Base-by-base conservation (phyloP, 2,113 vertebrate species). In the Neoarius graeffei region DNA sequence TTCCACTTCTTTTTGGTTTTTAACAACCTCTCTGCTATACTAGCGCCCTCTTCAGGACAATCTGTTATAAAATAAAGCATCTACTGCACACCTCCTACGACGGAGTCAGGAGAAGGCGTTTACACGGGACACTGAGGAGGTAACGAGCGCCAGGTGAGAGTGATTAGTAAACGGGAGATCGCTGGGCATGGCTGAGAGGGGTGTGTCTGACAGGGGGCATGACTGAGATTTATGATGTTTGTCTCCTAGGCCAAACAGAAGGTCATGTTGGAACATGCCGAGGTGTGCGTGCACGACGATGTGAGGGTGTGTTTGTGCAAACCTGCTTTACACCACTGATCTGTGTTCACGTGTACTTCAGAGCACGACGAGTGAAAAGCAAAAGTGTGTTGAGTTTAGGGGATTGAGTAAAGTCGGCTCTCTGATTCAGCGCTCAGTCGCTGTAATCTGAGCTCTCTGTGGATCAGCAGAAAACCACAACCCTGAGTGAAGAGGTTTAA, bases 401-500 rank as follows among this genome's bases (percentile, higher is more conserved):
- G 71, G 69, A 52, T 77, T 23, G 30, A 42, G 50, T n/a, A 76
- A 60, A 76, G 14, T 76, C 66, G 42, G 67, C 71, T 60, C 71
- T 10, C 54, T 13, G 35, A 62, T 57, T 69, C 69, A 56, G 81
- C 9, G 62, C 69, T 69, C 69, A 56, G 81, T 15, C 64, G 57
- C 48, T 59, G 27, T 30, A 23, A 81, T 50, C 62, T 52, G 73
- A 84, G 82, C 79, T 62, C 60, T 48, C 64, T 81, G 77, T 35
- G 42, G 85, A 81, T 86, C 25, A 66, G 60, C 42, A 64, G 67
- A 76, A 86, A 82, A 30, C 80, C 52, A 60, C 67, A 52, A 64
- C 27, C 83, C 84, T 8, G 76, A n/a, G 56, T 35, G 80, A 52
- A n/a, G 50, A 30, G 13, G 19, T 27, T 14, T 1, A 27, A 69